A percentile compares a stretch with the other conserved stretches of the same genome.
These are phyloP conservation scores for Holothuria glaberrima DNA, from an alignment of 35 echinoderm and acorn worm species.

Conservation along the genomic window DNA sequence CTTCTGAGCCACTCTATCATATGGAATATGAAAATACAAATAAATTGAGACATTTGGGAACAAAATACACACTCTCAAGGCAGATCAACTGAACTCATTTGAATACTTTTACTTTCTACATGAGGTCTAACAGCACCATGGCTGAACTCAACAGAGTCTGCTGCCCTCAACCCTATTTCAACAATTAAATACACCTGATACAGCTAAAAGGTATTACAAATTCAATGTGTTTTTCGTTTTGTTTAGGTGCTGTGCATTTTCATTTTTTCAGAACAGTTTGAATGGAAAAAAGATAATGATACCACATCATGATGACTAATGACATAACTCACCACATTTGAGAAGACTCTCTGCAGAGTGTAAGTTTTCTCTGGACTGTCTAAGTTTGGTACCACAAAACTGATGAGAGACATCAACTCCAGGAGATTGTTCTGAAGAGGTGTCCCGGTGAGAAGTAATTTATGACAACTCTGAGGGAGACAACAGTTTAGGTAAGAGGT, in stretches of 20 bases:
- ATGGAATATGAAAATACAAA: too few species aligned
- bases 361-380: conserved; percentile 12
- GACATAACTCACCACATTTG: background rate
- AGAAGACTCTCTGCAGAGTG: conserved; percentile 57
- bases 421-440: conserved; percentile 94
- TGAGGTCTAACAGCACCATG: background rate
- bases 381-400: conserved; percentile 84
- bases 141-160: too few species aligned
- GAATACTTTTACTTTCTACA: background rate
- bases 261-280: background rate
- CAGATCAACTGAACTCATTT: background rate
- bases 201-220: background rate
- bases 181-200: background rate
- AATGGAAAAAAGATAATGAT: too few species aligned
- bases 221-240: too few species aligned
- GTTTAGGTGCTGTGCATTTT: too few species aligned
- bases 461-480: conserved; percentile 45
- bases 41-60: too few species aligned
- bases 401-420: conserved; percentile 90
- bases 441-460: conserved; percentile 88
- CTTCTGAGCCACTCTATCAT: conserved; percentile 16
- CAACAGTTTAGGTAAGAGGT: background rate
- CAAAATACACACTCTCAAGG: background rate
- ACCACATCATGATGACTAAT: background rate
- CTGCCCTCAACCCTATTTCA: background rate